A percentile compares a stretch with the other conserved stretches of the same genome.
Conservation (phyloP, 2,113 vertebrate genomes). For the Arenaria interpres region DNA sequence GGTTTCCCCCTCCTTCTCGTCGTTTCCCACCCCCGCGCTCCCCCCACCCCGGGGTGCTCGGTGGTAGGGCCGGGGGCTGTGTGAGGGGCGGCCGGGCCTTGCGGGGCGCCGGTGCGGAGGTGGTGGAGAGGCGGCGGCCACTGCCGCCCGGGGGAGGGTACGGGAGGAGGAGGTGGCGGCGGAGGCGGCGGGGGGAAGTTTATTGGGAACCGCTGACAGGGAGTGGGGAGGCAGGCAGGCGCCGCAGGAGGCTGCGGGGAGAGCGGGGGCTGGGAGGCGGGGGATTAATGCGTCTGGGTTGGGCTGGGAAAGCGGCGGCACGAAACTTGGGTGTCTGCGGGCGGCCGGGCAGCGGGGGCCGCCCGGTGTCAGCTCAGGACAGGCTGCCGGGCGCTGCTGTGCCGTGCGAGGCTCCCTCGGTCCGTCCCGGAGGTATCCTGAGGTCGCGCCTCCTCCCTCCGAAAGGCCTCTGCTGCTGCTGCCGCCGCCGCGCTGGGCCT, state of each 20-base stretch:
- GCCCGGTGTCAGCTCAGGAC: slow-evolving; percentile 45
- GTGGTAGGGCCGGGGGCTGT: neutral
- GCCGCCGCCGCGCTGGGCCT: neutral
- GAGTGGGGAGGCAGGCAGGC: neutral
- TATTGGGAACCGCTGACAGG: neutral
- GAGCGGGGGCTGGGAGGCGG: neutral
- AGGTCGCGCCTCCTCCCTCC: neutral
- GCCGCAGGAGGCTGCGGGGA: neutral
- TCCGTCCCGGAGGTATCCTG: neutral
- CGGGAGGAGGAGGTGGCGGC: neutral
- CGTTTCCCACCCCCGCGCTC: no score
- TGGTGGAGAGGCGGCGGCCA: neutral
- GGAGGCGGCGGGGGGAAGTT: neutral
- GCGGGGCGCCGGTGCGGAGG: neutral
- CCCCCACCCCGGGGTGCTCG: neutral
- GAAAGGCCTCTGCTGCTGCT: neutral
- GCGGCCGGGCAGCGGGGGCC: neutral
- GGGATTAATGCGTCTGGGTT: slow-evolving; percentile 13
- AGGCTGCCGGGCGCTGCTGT: neutral
- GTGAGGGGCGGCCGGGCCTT: neutral
- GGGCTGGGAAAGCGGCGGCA: neutral
- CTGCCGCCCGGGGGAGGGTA: neutral
- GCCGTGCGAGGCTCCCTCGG: neutral
- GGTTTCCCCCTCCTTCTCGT: neutral
- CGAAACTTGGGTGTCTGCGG: neutral